These are phyloP conservation scores for Etheostoma perlongum DNA, from an alignment of 2,797 vertebrate species.

Conservation along the genomic window DNA sequence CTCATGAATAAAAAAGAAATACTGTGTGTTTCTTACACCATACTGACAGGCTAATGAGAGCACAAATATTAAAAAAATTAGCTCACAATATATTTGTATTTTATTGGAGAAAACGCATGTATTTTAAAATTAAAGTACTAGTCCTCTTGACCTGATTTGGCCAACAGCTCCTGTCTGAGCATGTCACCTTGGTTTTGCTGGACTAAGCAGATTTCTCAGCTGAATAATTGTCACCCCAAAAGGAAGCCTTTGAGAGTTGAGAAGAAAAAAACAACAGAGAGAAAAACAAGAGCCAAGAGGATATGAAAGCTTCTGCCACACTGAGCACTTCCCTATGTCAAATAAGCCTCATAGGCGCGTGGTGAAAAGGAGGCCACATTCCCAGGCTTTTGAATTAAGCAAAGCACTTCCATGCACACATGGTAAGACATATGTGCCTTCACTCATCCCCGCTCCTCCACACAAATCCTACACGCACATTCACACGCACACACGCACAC, in stretches of 20 bases:
- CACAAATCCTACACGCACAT: constrained; percentile 52
- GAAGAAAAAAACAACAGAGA: constrained; percentile 14
- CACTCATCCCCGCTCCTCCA: constrained; percentile 20
- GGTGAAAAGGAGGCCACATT: constrained; percentile 72
- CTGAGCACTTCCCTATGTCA: constrained; percentile 71
- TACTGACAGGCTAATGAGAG: constrained; percentile 22
- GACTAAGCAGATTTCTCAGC: constrained; percentile 48
- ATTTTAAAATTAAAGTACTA: constrained; percentile 1
- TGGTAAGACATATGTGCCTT: constrained; percentile 69
- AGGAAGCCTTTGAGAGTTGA: constrained; percentile 28
- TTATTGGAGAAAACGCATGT: constrained; percentile 4
- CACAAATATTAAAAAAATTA: constrained; percentile 11
- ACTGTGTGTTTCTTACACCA: constrained; percentile 2
- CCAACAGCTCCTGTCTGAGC: constrained; percentile 28
- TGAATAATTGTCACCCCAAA: constrained; percentile 52
- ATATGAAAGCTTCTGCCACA: constrained; percentile 67
- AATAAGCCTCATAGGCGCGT: constrained; percentile 60
- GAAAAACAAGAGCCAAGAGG: constrained; percentile 47
- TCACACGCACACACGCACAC: constrained; percentile 35
- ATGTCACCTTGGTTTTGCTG: constrained; percentile 50
- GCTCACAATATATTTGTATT: constrained; percentile 10
- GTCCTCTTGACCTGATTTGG: constrained; percentile 22
- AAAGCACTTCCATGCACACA: constrained; percentile 73
- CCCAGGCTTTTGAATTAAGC: constrained; percentile 73
- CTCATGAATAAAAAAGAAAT: constrained; percentile 55